Conservation (phyloP, 1,140 invertebrate species). For the Venturia canescens region DNA sequence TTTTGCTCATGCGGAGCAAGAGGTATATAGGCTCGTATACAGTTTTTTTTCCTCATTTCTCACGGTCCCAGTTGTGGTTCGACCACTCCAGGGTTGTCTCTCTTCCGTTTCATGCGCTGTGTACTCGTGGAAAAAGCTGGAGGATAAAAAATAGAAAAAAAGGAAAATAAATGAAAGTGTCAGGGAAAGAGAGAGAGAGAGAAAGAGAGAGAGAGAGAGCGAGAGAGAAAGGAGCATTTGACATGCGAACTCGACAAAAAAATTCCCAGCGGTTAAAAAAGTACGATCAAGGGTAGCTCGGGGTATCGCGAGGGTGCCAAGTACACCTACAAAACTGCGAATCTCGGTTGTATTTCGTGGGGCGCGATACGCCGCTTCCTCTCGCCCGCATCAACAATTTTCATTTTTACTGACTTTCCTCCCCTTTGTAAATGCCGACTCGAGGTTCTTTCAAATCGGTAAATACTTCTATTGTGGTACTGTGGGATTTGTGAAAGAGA, state of each 20-base stretch:
- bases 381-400: not conserved
- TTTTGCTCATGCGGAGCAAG: not conserved
- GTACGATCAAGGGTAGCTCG: not conserved
- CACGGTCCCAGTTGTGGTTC: not conserved
- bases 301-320: not conserved
- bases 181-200: not conserved
- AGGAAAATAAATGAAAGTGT: too few relatives aligned
- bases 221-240: not conserved
- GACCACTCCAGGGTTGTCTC: not conserved
- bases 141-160: not conserved
- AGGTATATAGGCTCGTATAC: not conserved
- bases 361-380: not conserved
- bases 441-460: constrained; percentile 16
- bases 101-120: not conserved
- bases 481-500: not conserved
- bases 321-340: not conserved
- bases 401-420: constrained; percentile 17
- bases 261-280: constrained; percentile 1
- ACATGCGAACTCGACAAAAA: not conserved
- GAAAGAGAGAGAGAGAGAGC: too few relatives aligned
- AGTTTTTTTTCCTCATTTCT: constrained; percentile 24
- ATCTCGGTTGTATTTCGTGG: not conserved
- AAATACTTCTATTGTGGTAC: constrained; percentile 40
- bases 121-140: not conserved
- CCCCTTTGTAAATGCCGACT: constrained; percentile 10